A percentile compares a stretch with the other conserved stretches of the same genome.
These are phyloP conservation scores for Amphiprion clarkii DNA, from an alignment of 2,797 vertebrate species.

Conservation along the genomic window DNA sequence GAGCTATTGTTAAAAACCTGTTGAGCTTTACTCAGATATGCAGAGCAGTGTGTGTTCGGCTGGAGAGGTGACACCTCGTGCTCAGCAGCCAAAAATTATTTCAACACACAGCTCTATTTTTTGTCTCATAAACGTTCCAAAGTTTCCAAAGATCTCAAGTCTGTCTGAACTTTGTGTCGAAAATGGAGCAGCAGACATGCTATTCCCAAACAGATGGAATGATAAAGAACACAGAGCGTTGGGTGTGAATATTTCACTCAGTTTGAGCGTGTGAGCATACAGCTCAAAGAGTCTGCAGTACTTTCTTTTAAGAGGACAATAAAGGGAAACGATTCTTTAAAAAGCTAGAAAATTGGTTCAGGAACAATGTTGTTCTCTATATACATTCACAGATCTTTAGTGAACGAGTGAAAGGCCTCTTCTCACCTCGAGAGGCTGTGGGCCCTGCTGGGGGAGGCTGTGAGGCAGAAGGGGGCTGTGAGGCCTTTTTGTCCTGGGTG, in stretches of 20 bases:
- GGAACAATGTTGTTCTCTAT: neutral
- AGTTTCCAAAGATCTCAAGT: neutral
- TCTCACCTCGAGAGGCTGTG: constrained; percentile 75
- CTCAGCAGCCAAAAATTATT: constrained; percentile 1
- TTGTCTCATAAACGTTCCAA: neutral
- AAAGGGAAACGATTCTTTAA: neutral
- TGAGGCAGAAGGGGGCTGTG: constrained; percentile 56
- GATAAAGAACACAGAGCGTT: neutral
- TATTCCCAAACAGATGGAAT: neutral
- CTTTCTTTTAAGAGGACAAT: neutral
- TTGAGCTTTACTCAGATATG: constrained; percentile 13
- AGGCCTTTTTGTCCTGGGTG: constrained; percentile 65
- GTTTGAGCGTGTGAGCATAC: neutral
- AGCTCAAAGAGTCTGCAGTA: neutral
- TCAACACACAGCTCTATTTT: neutral
- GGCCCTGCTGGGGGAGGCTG: constrained; percentile 49
- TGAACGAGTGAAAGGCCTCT: neutral
- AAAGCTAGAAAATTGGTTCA: neutral
- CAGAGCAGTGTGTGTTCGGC: neutral
- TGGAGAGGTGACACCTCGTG: constrained; percentile 18
- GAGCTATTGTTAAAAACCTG: constrained; percentile 42
- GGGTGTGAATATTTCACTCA: neutral
- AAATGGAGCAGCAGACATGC: constrained; percentile 7
- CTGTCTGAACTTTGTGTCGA: neutral
- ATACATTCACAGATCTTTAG: neutral